Conservation (phyloP, 1,140 invertebrate species). For the Drosophila teissieri region DNA sequence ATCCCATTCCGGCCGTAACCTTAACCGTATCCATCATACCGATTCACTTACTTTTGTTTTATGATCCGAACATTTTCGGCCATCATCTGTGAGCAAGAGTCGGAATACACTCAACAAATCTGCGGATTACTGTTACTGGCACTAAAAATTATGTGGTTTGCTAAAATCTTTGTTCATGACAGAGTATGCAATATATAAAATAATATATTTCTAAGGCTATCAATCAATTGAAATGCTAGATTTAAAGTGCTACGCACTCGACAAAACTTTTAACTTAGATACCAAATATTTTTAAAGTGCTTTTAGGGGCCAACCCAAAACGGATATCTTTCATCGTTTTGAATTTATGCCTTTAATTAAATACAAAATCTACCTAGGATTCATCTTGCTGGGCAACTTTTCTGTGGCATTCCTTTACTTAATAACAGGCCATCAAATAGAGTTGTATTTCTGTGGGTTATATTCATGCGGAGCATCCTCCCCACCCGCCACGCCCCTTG, state of each 20-base stretch:
- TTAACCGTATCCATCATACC: constrained; percentile 48
- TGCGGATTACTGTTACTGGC: neutral
- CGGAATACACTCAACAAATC: constrained; percentile 25
- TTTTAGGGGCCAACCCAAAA: neutral
- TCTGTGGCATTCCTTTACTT: constrained; percentile 64
- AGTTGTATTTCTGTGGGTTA: constrained; percentile 63
- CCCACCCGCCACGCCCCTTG: constrained; percentile 3
- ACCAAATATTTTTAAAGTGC: neutral
- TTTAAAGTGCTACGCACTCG: too few relatives aligned
- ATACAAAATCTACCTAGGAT: constrained; percentile 73
- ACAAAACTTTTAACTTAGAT: too few relatives aligned
- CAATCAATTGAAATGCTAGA: too few relatives aligned
- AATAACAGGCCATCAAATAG: constrained; percentile 76
- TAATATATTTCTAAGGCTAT: too few relatives aligned
- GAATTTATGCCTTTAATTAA: constrained; percentile 83
- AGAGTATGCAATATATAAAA: too few relatives aligned
- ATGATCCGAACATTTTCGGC: constrained; percentile 60
- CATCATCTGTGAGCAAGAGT: constrained; percentile 37
- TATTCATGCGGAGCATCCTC: constrained; percentile 47
- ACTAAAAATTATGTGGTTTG: too few relatives aligned
- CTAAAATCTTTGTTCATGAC: too few relatives aligned
- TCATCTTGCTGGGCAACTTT: constrained; percentile 45
- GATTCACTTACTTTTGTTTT: constrained; percentile 65
- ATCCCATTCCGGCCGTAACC: constrained; percentile 23
- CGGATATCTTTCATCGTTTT: constrained; percentile 41